Evolutionary conservation across 2,888 invertebrate genomes (phyloP).

Genomic region (Lordiphosa fenestrarum): DNA sequence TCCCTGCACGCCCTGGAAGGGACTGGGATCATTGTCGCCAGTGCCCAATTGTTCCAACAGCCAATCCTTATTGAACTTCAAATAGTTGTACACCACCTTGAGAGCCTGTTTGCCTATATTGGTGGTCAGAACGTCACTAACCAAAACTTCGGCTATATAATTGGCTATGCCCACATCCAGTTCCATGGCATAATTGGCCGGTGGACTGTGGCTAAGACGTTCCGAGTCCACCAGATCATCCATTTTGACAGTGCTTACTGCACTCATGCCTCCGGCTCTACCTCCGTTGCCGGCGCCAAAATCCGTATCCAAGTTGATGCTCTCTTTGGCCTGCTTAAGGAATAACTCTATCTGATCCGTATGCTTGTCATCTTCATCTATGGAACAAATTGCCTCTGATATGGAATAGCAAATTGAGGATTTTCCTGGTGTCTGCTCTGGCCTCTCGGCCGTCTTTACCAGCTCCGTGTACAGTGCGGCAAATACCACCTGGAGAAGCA

Average conservation of each 20-base stretch:
- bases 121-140: constrained; percentile 84
- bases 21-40: constrained; percentile 75
- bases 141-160: constrained; percentile 82
- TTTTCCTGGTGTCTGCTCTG: constrained; percentile 74
- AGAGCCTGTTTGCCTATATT: constrained; percentile 83
- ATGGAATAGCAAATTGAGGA: constrained; percentile 85
- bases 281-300: constrained; percentile 37
- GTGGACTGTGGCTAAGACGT: constrained; percentile 76
- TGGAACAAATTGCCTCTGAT: constrained; percentile 89
- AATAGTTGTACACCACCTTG: constrained; percentile 84
- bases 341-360: constrained; percentile 87
- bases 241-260: constrained; percentile 78
- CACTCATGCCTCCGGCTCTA: constrained; percentile 69
- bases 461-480: constrained; percentile 86
- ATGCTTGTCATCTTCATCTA: constrained; percentile 90
- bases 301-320: constrained; percentile 80
- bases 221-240: constrained; percentile 75
- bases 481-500: constrained; percentile 86
- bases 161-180: constrained; percentile 81
- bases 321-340: constrained; percentile 82
- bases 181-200: constrained; percentile 77
- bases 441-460: constrained; percentile 80
- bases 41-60: constrained; percentile 83
- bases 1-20: constrained; percentile 78
- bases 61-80: constrained; percentile 86